Percentiles rank a stretch among this genome's conserved stretches.
These are phyloP conservation scores for Hylaeus volcanicus DNA, from an alignment of 1,140 invertebrate genomes.

Conservation along the genomic window DNA sequence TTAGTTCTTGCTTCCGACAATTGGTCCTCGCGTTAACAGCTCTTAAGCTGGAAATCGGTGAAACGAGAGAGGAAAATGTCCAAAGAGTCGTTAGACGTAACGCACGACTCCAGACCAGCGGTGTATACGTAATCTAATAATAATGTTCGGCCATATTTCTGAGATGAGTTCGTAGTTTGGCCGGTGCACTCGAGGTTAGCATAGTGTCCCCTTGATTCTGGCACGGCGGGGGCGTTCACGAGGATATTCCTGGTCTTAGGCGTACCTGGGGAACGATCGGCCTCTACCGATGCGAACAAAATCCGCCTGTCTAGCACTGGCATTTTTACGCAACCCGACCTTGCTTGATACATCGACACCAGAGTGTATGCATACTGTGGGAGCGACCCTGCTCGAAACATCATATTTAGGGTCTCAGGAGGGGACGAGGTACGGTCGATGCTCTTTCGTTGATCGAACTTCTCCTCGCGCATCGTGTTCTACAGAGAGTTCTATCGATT, in stretches of 20 bases:
- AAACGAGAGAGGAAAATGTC: slow-evolving; percentile 8
- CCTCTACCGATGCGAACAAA: slow-evolving; percentile 28
- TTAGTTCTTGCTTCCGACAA: background rate
- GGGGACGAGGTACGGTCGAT: background rate
- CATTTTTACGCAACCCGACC: slow-evolving; percentile 51
- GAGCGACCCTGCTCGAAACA: background rate
- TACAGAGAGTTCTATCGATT: too few relatives aligned
- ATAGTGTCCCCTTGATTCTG: slow-evolving; percentile 57
- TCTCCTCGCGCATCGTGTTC: background rate
- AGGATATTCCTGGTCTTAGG: slow-evolving; percentile 65
- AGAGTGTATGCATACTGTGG: background rate
- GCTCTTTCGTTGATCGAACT: slow-evolving; percentile 16
- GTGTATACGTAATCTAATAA: slow-evolving; percentile 70
- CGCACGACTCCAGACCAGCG: slow-evolving; percentile 35
- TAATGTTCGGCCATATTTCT: slow-evolving; percentile 71
- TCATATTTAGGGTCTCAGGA: background rate
- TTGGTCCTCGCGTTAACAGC: background rate
- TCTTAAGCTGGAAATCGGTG: background rate
- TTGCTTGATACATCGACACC: slow-evolving; percentile 34
- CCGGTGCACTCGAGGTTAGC: slow-evolving; percentile 60
- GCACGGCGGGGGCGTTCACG: slow-evolving; percentile 54
- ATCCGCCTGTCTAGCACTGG: slow-evolving; percentile 19
- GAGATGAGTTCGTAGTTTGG: slow-evolving; percentile 61
- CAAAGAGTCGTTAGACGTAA: slow-evolving; percentile 8
- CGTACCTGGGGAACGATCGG: slow-evolving; percentile 54